A percentile compares a stretch with the other conserved stretches of the same genome.
phyloP scores from a whole-genome alignment of 2,113 vertebrate genomes.

The Plecturocebus donacophilus region DNA sequence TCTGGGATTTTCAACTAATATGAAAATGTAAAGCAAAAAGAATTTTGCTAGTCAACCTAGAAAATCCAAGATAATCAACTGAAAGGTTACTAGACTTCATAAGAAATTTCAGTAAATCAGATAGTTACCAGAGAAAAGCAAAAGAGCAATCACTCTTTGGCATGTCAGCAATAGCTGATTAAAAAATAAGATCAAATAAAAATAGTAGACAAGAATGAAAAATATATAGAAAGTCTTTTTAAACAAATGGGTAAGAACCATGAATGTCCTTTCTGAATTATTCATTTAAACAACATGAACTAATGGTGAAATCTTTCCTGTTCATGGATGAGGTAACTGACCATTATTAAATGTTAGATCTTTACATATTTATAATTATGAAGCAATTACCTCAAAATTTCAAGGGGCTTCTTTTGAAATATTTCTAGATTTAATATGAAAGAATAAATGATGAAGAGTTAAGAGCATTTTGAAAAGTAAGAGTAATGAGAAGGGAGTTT shows the following conservation, averaged over 20 bases:
- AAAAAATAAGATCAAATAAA: not conserved
- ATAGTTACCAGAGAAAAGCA: not conserved
- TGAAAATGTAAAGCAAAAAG: not conserved
- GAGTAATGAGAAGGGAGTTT: not conserved
- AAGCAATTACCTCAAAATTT: not conserved
- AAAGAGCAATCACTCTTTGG: not conserved
- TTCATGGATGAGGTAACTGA: not conserved
- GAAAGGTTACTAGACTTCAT: not conserved
- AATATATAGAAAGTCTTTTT: not conserved
- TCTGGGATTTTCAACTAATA: not conserved
- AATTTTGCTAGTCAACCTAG: not conserved
- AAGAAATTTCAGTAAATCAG: not conserved
- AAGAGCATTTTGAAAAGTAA: not conserved
- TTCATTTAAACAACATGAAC: not conserved
- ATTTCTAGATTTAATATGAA: not conserved
- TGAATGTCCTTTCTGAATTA: not conserved
- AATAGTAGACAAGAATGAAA: not conserved
- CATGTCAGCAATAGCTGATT: not conserved
- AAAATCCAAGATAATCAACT: not conserved
- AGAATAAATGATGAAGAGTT: not conserved
- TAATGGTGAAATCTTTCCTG: not conserved
- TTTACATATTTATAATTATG: slow-evolving; percentile 20
- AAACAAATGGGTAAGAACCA: not conserved
- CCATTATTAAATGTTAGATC: not conserved
- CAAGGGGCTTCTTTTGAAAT: not conserved